Conservation (phyloP, 2,797 vertebrate genomes). For the Tapera naevia region DNA sequence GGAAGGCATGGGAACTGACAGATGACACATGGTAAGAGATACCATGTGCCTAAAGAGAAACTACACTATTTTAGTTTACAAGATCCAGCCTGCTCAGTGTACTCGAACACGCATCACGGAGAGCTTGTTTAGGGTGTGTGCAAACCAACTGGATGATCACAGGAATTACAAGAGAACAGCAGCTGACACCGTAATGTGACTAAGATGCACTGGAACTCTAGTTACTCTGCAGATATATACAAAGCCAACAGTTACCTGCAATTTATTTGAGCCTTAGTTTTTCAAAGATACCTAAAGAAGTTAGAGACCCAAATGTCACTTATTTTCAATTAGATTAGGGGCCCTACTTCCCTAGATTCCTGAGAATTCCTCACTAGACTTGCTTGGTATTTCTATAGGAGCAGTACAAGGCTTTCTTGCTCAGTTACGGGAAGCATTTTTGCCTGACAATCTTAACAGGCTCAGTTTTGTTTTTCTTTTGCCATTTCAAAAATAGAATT, state of each 20-base stretch:
- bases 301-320: not conserved
- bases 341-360: not conserved
- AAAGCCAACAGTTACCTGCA: not conserved
- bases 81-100: not conserved
- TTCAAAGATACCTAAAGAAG: not conserved
- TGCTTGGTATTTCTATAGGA: not conserved
- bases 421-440: not conserved
- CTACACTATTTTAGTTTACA: not conserved
- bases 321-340: not conserved
- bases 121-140: not conserved
- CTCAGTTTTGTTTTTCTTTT: not conserved
- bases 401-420: not conserved
- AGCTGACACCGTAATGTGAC: not conserved
- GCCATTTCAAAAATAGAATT: not conserved
- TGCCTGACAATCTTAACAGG: not conserved
- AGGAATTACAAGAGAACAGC: not conserved
- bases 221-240: not conserved
- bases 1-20: slow-evolving; percentile 59
- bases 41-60: not conserved
- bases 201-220: not conserved
- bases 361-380: not conserved
- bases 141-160: not conserved
- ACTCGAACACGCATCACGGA: not conserved
- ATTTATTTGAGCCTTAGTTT: not conserved
- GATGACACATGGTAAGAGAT: slow-evolving; percentile 15